phyloP scores from a whole-genome alignment of 1,140 invertebrate genomes.

The Meloidogyne chitwoodi region DNA sequence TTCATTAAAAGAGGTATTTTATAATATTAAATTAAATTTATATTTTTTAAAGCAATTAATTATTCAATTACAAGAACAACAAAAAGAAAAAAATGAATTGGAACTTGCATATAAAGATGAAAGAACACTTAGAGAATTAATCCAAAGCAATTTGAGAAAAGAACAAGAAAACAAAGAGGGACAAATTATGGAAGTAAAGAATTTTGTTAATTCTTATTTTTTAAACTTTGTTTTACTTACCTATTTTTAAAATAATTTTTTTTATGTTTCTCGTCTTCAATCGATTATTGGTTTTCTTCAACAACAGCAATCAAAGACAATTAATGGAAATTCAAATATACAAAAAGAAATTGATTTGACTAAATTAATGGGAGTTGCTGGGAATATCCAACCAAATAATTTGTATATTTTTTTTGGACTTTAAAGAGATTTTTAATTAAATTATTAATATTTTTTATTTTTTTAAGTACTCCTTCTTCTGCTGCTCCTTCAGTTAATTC shows the following conservation, averaged over 20 bases:
- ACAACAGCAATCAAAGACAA: background rate
- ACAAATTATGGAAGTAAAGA: background rate
- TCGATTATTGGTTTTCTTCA: background rate
- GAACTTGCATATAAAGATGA: background rate
- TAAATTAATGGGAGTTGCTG: background rate
- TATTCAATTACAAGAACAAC: background rate
- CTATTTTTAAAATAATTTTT: background rate
- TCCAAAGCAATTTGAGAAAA: background rate
- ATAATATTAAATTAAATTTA: too few relatives aligned
- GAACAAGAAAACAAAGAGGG: background rate
- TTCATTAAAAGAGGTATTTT: background rate
- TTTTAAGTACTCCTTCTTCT: constrained; percentile 10
- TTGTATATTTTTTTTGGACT: background rate
- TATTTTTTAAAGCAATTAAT: background rate
- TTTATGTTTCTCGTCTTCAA: background rate
- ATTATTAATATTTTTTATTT: background rate
- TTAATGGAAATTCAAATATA: background rate
- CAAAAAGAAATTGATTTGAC: background rate
- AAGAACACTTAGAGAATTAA: background rate
- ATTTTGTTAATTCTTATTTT: background rate
- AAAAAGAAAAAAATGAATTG: background rate
- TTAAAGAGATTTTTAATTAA: background rate
- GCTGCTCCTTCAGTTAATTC: background rate
- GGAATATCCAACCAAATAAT: background rate
- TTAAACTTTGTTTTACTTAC: background rate